Conservation (phyloP, 1,140 invertebrate species). For the Caenorhabditis tropicalis region DNA sequence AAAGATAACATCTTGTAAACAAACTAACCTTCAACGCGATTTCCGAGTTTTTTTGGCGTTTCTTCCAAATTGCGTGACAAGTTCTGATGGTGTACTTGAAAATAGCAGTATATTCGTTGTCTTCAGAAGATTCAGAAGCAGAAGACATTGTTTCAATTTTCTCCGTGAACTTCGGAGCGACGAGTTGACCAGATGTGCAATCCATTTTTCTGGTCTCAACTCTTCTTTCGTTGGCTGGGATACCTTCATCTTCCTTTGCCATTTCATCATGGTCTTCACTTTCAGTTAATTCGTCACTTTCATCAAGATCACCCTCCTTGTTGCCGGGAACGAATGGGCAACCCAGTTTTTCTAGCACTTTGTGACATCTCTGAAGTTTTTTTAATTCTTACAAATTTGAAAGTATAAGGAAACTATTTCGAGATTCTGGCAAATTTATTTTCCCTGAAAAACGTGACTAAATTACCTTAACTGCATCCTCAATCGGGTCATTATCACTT, state of each 20-base stretch:
- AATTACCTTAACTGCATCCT: neutral
- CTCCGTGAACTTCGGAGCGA: neutral
- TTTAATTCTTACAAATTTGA: too few relatives aligned
- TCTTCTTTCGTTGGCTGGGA: neutral
- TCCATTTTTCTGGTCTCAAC: constrained; percentile 25
- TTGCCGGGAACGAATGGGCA: neutral
- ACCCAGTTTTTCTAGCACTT: neutral
- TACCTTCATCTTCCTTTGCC: constrained; percentile 21
- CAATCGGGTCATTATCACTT: neutral
- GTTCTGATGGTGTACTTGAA: neutral
- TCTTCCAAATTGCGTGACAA: neutral
- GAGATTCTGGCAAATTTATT: too few relatives aligned
- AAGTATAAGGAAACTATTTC: too few relatives aligned
- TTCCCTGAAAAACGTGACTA: too few relatives aligned
- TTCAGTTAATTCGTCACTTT: neutral
- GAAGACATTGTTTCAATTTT: neutral
- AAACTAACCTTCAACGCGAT: constrained; percentile 4
- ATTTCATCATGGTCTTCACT: constrained; percentile 28
- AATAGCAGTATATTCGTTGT: neutral
- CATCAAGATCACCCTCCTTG: neutral
- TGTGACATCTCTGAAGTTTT: neutral
- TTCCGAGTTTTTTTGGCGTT: constrained; percentile 21
- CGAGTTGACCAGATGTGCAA: constrained; percentile 1
- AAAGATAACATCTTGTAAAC: too few relatives aligned
- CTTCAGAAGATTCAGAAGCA: constrained; percentile 1